A percentile compares a stretch with the other conserved stretches of the same genome.
These are phyloP conservation scores for Coreius guichenoti DNA, from an alignment of 2,797 vertebrate genomes.

Conservation along the genomic window DNA sequence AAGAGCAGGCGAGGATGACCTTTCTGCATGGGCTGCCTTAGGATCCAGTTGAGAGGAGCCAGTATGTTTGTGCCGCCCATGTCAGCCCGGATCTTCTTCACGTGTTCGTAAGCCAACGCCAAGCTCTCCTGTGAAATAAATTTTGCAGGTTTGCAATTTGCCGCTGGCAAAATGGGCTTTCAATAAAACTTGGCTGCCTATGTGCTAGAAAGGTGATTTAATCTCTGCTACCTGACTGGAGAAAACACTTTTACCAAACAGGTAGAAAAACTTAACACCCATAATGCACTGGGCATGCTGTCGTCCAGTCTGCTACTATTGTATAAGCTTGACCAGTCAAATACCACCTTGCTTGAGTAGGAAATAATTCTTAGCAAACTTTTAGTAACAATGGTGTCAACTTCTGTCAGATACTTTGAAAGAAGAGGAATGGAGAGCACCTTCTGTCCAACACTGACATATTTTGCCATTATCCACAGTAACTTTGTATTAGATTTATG, in stretches of 20 bases:
- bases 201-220: neutral
- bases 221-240: neutral
- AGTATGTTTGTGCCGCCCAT: slow-evolving; percentile 91
- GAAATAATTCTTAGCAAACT: neutral
- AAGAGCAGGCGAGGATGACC: slow-evolving; percentile 92
- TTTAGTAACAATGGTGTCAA: neutral
- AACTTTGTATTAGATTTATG: neutral
- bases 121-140: slow-evolving; percentile 81
- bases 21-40: slow-evolving; percentile 84
- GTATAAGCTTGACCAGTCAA: neutral
- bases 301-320: neutral
- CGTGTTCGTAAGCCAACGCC: slow-evolving; percentile 84
- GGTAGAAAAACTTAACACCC: neutral
- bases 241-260: neutral
- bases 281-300: neutral
- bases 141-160: neutral
- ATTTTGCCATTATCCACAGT: neutral
- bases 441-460: neutral
- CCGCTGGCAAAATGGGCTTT: neutral
- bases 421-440: neutral
- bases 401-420: neutral
- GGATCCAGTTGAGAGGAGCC: slow-evolving; percentile 87
- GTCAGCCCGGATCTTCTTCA: slow-evolving; percentile 85
- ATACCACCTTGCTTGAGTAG: neutral
- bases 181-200: neutral